Conservation (phyloP, 2,113 vertebrate species). For the Mustela nigripes region DNA sequence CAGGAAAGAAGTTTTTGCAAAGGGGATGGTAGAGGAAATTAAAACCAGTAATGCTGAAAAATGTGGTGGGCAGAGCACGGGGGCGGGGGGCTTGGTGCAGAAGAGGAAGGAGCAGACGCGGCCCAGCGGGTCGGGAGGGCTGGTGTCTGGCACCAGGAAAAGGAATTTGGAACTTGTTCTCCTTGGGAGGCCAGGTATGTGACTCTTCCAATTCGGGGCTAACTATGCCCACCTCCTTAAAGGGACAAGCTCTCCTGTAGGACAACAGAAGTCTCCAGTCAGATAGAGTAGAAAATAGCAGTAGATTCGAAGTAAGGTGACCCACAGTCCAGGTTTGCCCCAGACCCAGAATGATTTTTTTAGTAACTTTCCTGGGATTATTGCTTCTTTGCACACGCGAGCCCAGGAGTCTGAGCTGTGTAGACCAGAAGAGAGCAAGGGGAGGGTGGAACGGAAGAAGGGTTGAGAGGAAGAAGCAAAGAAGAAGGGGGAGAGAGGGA, state of each 20-base stretch:
- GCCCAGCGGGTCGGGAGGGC: not conserved
- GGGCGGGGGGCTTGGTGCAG: conserved; percentile 38
- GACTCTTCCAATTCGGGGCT: not conserved
- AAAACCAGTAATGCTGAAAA: conserved; percentile 78
- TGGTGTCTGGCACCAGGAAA: not conserved
- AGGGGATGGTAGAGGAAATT: conserved; percentile 81
- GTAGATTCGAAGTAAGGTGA: not conserved
- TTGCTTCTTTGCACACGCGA: not conserved
- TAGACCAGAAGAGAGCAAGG: not conserved
- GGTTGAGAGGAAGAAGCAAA: not conserved
- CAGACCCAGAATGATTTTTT: not conserved
- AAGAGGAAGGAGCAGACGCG: not conserved
- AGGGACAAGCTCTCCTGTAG: not conserved
- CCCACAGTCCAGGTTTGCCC: not conserved
- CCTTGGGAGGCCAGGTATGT: not conserved
- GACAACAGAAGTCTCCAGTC: not conserved
- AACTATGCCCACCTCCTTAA: conserved; percentile 25
- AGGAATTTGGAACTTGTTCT: not conserved
- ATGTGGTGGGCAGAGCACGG: conserved; percentile 49
- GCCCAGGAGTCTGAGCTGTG: not conserved
- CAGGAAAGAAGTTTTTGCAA: conserved; percentile 80
- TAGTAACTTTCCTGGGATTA: not conserved
- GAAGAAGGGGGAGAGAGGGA: not conserved
- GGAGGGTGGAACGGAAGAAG: not conserved
- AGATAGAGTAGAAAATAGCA: not conserved